Conservation (phyloP, 2,113 vertebrate species). For the Rhodinocichla rosea region DNA sequence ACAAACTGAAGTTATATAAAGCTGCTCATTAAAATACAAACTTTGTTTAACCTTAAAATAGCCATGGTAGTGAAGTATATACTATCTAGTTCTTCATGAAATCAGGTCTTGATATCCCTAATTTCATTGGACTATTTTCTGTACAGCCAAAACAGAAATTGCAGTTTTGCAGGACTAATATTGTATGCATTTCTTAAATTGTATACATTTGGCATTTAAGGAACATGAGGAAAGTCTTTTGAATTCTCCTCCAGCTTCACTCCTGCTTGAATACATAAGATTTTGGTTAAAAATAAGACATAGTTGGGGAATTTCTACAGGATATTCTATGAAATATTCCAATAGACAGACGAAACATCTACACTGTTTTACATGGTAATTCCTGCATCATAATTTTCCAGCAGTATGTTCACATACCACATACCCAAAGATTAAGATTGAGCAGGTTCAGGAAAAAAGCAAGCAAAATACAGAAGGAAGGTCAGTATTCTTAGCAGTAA, state of each 20-base stretch:
- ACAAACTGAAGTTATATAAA: slow-evolving; percentile 24
- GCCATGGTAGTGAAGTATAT: not conserved
- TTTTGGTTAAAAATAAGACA: not conserved
- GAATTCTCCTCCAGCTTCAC: not conserved
- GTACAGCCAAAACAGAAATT: not conserved
- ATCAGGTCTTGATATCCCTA: not conserved
- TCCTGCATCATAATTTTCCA: not conserved
- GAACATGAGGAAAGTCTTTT: not conserved
- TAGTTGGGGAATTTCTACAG: not conserved
- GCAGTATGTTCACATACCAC: not conserved
- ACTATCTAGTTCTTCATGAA: not conserved
- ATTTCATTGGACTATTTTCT: not conserved
- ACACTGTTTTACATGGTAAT: not conserved
- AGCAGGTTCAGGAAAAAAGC: not conserved
- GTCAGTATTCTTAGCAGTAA: not conserved
- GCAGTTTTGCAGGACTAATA: not conserved
- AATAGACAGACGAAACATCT: not conserved
- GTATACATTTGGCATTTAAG: not conserved
- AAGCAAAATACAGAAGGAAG: not conserved
- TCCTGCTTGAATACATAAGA: not conserved
- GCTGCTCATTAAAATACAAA: not conserved
- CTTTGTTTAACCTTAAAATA: slow-evolving; percentile 4
- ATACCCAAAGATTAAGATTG: not conserved
- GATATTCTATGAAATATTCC: not conserved
- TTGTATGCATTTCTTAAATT: not conserved